These are phyloP conservation scores for Lasius fuliginosus DNA, from an alignment of 2,888 invertebrate species.

Conservation along the genomic window DNA sequence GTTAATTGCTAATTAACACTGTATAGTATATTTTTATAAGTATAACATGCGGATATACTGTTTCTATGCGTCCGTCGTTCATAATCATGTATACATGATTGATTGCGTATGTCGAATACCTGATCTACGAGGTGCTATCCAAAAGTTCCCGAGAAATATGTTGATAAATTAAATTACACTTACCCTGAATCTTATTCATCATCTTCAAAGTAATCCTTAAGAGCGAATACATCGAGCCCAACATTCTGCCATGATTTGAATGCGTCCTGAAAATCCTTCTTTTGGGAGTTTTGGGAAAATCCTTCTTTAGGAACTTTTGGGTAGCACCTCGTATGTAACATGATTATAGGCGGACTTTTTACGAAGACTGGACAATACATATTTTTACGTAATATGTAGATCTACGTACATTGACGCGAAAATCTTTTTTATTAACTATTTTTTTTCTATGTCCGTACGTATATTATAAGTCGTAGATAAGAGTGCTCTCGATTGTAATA, in stretches of 20 bases:
- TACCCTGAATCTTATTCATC: too few species aligned
- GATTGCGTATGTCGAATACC: background rate
- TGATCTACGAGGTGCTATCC: background rate
- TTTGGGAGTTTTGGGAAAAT: too few species aligned
- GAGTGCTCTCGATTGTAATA: constrained; percentile 70
- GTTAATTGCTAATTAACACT: constrained; percentile 52
- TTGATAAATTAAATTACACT: too few species aligned
- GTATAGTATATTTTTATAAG: constrained; percentile 76
- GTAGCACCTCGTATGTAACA: background rate
- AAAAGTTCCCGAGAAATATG: too few species aligned
- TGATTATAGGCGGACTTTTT: constrained; percentile 43
- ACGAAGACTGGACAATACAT: constrained; percentile 73
- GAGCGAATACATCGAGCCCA: too few species aligned
- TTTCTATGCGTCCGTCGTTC: constrained; percentile 52
- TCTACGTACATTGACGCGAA: background rate
- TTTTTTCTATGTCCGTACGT: constrained; percentile 73
- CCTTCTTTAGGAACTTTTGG: too few species aligned
- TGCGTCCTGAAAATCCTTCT: too few species aligned
- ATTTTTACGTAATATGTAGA: constrained; percentile 12
- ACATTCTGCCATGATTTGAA: too few species aligned
- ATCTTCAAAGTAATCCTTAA: too few species aligned
- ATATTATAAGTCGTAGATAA: constrained; percentile 59
- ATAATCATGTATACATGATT: constrained; percentile 6
- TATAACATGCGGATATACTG: constrained; percentile 52
- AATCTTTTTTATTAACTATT: constrained; percentile 28